These are phyloP conservation scores for Aleiodes leptofemur DNA, from an alignment of 2,888 invertebrate species.

Conservation along the genomic window DNA sequence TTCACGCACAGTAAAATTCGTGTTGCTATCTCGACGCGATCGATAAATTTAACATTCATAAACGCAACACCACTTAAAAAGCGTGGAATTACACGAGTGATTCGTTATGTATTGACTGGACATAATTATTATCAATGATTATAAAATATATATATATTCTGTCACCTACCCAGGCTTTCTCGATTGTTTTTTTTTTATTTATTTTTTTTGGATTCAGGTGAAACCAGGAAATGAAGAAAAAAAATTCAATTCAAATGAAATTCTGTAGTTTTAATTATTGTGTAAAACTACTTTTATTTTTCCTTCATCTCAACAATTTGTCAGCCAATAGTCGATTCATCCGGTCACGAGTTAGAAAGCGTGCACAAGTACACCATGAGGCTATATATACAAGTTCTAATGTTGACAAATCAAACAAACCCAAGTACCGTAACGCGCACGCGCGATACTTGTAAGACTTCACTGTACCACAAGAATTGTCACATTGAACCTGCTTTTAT, in stretches of 20 bases:
- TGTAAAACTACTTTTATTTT: background rate
- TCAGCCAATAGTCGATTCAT: background rate
- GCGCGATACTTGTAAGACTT: background rate
- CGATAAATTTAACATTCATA: conserved; percentile 18
- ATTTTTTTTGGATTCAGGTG: too few species aligned
- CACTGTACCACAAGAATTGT: conserved; percentile 8
- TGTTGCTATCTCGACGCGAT: conserved; percentile 22
- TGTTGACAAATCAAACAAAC: conserved; percentile 45
- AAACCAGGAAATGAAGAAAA: too few species aligned
- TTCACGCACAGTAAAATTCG: conserved; percentile 28
- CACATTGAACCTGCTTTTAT: background rate
- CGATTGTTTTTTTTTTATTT: too few species aligned
- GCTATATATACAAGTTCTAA: conserved; percentile 41
- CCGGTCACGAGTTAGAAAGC: conserved; percentile 41
- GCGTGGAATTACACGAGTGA: conserved; percentile 56
- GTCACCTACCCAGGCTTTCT: too few species aligned
- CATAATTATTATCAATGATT: background rate
- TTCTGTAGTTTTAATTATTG: too few species aligned
- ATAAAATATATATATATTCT: background rate
- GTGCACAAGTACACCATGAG: conserved; percentile 24
- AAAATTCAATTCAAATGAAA: too few species aligned
- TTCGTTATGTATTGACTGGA: conserved; percentile 52
- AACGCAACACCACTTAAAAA: conserved; percentile 50
- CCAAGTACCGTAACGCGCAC: conserved; percentile 28
- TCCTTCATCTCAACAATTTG: conserved; percentile 17